A percentile compares a stretch with the other conserved stretches of the same genome.
phyloP scores from a whole-genome alignment of 2,888 invertebrate species.

The Eustalomyia histrio region DNA sequence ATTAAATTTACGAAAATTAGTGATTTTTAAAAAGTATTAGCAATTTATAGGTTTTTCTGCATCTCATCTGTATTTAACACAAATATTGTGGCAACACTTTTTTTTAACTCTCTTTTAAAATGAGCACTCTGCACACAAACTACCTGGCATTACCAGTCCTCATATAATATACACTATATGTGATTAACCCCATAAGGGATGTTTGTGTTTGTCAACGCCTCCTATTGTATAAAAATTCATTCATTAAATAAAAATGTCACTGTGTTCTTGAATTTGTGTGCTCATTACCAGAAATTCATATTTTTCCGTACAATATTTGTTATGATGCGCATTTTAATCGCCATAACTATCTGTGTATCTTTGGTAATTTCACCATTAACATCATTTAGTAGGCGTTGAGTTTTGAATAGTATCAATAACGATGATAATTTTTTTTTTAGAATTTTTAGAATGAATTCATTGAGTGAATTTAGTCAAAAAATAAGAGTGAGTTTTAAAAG shows the following conservation, averaged over 20 bases:
- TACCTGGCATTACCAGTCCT: not conserved
- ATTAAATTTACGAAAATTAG: no score
- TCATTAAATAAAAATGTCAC: constrained; percentile 50
- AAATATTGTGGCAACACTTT: not conserved
- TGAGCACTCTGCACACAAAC: not conserved
- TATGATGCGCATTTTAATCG: constrained; percentile 57
- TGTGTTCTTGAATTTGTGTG: constrained; percentile 24
- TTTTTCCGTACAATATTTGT: constrained; percentile 19
- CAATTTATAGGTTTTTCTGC: no score
- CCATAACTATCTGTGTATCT: constrained; percentile 42
- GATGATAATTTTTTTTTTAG: not conserved
- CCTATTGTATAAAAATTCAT: constrained; percentile 41
- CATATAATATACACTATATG: not conserved
- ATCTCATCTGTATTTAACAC: no score
- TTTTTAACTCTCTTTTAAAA: not conserved
- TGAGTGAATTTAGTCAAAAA: constrained; percentile 33
- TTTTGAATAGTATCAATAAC: constrained; percentile 39
- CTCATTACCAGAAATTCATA: constrained; percentile 28
- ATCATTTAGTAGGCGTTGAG: constrained; percentile 57
- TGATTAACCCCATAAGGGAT: constrained; percentile 2
- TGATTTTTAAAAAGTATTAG: no score
- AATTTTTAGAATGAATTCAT: constrained; percentile 1
- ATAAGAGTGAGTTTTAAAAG: constrained; percentile 4
- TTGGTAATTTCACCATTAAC: constrained; percentile 38
- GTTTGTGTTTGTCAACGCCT: constrained; percentile 3